Base-by-base conservation (phyloP, 2,113 vertebrate genomes). In the Tragelaphus strepsiceros region DNA sequence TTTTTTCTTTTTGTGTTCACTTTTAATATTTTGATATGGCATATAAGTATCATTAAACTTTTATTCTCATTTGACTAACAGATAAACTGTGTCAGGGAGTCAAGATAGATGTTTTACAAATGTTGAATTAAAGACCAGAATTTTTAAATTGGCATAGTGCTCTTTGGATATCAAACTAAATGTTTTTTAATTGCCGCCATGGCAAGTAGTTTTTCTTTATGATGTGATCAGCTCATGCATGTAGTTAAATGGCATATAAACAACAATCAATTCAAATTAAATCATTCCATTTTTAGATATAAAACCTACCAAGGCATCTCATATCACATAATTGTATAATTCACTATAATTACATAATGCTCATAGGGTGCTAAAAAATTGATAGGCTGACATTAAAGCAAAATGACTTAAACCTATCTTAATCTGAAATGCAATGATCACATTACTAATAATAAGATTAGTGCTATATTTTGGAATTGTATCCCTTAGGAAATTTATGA, bases 331-430 rank as follows among this genome's bases (percentile, higher is more conserved):
- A 98, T 98, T 97, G 88, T 91, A 86, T 97, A 97, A 98, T 97
- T 98, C 90, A 49, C 88, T 96, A 13, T 97, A 98, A 98, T 98
- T 98, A 94, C 94, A 97, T 97, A 98, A 98, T 98, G 95, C 43
- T 98, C 30, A 91, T 85, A 98, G 84, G 2, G 62, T 87, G 74
- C 92, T 97, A 96, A 98, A 97, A 96, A 90, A 46, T 95, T 92
- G 96, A 98, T 95, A 98, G 51, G 53, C 58, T 98, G 97, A 98
- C 90, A 98, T 98, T 98, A 98, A 98, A 98, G 64, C 16, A 51
- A 97, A 98, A 93, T 98, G 94, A 97, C 32, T 97, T 97, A 97
- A 97, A 98, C 95, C 86, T 91, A 94, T 97, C 97, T 98, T 96
- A 94, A 97, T 98, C 92, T 89, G 77, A 83, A 98, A 82, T 88